phyloP scores from a whole-genome alignment of 1,140 invertebrate species.

The Drosophila bocki region DNA sequence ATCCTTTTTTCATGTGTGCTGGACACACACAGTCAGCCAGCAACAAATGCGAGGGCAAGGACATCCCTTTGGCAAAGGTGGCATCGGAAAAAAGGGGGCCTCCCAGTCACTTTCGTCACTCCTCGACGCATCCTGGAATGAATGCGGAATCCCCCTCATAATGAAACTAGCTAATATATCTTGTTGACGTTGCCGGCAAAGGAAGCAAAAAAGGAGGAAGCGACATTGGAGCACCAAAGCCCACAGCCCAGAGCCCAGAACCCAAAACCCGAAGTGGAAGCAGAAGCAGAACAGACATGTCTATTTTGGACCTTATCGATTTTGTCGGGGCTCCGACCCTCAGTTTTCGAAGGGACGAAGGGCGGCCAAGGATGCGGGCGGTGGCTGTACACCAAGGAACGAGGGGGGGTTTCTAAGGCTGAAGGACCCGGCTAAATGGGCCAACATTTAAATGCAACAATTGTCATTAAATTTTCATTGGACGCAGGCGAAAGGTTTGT shows the following conservation, averaged over 20 bases:
- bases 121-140: constrained; percentile 47
- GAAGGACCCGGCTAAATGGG: constrained; percentile 52
- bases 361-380: constrained; percentile 3
- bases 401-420: neutral
- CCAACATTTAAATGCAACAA: constrained; percentile 79
- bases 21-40: constrained; percentile 20
- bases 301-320: constrained; percentile 75
- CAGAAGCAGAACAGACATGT: constrained; percentile 64
- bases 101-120: constrained; percentile 32
- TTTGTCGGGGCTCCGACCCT: constrained; percentile 48
- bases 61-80: constrained; percentile 25
- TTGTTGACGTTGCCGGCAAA: constrained; percentile 60
- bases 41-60: constrained; percentile 30
- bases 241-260: neutral
- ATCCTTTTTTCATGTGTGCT: neutral
- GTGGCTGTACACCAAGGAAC: constrained; percentile 4
- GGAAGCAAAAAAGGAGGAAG: constrained; percentile 38
- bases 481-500: constrained; percentile 15
- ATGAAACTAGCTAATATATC: constrained; percentile 78
- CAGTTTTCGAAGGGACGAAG: neutral
- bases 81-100: neutral
- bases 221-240: constrained; percentile 20
- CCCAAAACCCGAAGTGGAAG: constrained; percentile 20
- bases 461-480: constrained; percentile 73
- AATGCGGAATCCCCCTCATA: constrained; percentile 46